Evolutionary conservation across 1,140 invertebrate species (phyloP), one percentile per base, ranked within the genome.

Genomic region (Cryptotermes secundus): DNA sequence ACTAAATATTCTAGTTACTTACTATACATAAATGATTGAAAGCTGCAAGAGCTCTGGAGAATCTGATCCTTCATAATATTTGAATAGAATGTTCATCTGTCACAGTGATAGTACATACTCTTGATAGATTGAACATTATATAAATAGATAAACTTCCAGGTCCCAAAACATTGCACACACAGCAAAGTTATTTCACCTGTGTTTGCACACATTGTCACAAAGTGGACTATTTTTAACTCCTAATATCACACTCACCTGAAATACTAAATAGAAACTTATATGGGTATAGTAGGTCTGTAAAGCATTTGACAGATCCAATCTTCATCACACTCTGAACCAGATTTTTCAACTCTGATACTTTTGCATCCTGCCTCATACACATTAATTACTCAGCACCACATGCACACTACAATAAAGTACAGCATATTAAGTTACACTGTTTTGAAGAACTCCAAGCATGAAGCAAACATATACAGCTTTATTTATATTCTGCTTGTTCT

Each of bases 121-220:
- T 72, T 3, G 31, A 9, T 7, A 31, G 26, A 31, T 31, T 7
- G 26, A 72, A 72, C n/a, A 72, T 31, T 16, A 14, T 31, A 72
- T 31, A 72, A n/a, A n/a, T n/a, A n/a, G n/a, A n/a, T n/a, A 72
- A 72, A 31, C 6, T 31, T n/a, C n/a, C 59, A 72, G 4, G 31
- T 72, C 7, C n/a, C 59, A 72, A 72, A 72, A 72, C n/a, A n/a
- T 72, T 72, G 26, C 59, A 72, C n/a, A n/a, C n/a, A 72, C n/a
- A 72, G 2, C 0, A 31, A 72, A 72, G n/a, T 31, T 7, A 72
- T 72, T 31, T 72, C 24, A 3, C 4, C n/a, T 31, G 31, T 72
- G 26, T 72, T n/a, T 72, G 26, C 14, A 72, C 1, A 72, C n/a
- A 72, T 26, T 26, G 26, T 31, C 59, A 31, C 45, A 14, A 49